Evolutionary conservation across 2,113 vertebrate genomes (phyloP).

Genomic region (Setophaga coronata): DNA sequence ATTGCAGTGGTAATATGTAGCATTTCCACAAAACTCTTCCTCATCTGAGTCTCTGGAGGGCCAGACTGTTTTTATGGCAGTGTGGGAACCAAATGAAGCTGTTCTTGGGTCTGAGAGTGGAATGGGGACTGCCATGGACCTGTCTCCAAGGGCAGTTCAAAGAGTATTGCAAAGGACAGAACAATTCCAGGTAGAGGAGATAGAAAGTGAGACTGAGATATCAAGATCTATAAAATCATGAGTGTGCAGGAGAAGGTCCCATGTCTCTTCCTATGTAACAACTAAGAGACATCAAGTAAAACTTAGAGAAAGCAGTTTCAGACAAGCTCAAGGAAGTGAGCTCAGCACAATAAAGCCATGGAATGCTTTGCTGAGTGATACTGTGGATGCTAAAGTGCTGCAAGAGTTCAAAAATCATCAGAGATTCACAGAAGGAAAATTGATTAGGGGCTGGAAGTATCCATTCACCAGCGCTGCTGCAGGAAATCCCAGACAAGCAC

Average conservation of each 20-base stretch:
- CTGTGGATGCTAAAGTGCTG: neutral
- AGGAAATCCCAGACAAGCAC: neutral
- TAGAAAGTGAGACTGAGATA: neutral
- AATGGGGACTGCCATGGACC: fast-evolving
- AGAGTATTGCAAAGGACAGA: neutral
- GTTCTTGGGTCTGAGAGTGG: neutral
- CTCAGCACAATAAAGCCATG: neutral
- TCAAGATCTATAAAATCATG: neutral
- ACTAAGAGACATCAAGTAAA: neutral
- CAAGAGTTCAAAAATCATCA: neutral
- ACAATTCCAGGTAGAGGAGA: neutral
- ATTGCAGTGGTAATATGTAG: neutral
- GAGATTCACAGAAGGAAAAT: neutral
- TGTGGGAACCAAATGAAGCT: neutral
- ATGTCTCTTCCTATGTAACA: neutral
- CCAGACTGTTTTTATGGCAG: neutral
- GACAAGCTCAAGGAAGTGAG: neutral
- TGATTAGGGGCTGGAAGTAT: neutral
- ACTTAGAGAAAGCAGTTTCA: neutral
- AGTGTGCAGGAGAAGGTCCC: neutral
- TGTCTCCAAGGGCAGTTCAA: neutral
- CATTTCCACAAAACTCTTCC: neutral
- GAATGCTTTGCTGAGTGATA: neutral
- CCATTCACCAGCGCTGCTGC: neutral
- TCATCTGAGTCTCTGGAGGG: neutral